Conservation (phyloP, 2,888 invertebrate genomes). For the Ametastegia equiseti region DNA sequence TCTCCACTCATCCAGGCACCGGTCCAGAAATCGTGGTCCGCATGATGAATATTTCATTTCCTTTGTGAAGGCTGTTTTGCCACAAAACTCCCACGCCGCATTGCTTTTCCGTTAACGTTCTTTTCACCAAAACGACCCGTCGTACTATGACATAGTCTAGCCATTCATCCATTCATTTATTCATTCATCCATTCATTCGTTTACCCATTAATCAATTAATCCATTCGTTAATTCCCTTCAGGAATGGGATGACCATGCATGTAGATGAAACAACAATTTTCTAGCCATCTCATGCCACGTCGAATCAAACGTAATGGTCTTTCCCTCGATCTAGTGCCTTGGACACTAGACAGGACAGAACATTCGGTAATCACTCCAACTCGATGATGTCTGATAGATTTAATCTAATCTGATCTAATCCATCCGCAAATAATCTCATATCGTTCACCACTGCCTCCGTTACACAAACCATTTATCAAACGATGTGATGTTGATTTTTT, state of each 20-base stretch:
- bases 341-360: not conserved
- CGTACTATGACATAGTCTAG: not conserved
- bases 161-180: too few species aligned
- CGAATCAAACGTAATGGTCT: too few species aligned
- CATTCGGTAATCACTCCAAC: not conserved
- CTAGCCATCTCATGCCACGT: too few species aligned
- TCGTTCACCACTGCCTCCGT: too few species aligned
- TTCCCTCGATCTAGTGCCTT: too few species aligned
- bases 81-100: not conserved
- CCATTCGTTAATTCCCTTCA: too few species aligned
- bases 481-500: not conserved
- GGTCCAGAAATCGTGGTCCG: slow-evolving; percentile 40
- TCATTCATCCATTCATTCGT: too few species aligned
- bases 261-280: too few species aligned
- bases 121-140: not conserved
- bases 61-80: slow-evolving; percentile 24
- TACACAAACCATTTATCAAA: slow-evolving; percentile 14
- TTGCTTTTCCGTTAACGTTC: slow-evolving; percentile 4
- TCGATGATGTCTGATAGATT: not conserved
- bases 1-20: slow-evolving; percentile 39
- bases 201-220: too few species aligned
- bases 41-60: slow-evolving; percentile 45
- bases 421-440: slow-evolving; percentile 3
- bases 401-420: slow-evolving; percentile 19
- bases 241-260: too few species aligned